phyloP scores from a whole-genome alignment of 2,888 invertebrate genomes.

The Hedya salicella region DNA sequence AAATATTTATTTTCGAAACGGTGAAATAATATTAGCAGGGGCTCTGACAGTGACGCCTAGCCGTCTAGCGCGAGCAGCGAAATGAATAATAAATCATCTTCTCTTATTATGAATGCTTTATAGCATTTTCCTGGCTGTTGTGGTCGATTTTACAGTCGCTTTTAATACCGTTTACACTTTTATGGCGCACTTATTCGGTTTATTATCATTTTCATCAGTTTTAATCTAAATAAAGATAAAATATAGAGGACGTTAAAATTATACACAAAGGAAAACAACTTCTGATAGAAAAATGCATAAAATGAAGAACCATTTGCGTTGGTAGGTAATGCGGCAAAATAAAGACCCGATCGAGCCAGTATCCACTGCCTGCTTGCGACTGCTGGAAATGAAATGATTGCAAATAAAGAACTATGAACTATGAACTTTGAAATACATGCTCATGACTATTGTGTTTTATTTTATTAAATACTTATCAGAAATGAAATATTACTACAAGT shows the following conservation, averaged over 20 bases:
- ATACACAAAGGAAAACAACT: background rate
- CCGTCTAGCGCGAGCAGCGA: background rate
- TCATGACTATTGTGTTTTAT: too few relatives aligned
- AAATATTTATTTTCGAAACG: background rate
- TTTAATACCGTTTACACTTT: background rate
- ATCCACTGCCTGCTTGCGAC: too few relatives aligned
- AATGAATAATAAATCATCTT: constrained; percentile 8
- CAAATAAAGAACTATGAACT: too few relatives aligned
- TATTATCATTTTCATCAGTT: background rate
- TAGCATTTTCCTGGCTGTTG: background rate
- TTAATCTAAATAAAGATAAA: background rate
- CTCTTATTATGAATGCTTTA: background rate
- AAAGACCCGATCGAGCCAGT: too few relatives aligned
- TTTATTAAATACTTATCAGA: too few relatives aligned
- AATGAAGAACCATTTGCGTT: too few relatives aligned
- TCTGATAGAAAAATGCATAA: too few relatives aligned
- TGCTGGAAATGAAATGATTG: too few relatives aligned
- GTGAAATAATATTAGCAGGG: background rate
- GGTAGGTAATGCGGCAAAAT: too few relatives aligned
- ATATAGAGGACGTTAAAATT: background rate
- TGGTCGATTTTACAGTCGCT: background rate
- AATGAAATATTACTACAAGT: too few relatives aligned
- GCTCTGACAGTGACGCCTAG: background rate
- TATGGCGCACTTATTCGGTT: background rate
- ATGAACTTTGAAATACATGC: too few relatives aligned